Base-by-base conservation (phyloP, 2,888 invertebrate genomes). In the Lepetodrilus schrolli region DNA sequence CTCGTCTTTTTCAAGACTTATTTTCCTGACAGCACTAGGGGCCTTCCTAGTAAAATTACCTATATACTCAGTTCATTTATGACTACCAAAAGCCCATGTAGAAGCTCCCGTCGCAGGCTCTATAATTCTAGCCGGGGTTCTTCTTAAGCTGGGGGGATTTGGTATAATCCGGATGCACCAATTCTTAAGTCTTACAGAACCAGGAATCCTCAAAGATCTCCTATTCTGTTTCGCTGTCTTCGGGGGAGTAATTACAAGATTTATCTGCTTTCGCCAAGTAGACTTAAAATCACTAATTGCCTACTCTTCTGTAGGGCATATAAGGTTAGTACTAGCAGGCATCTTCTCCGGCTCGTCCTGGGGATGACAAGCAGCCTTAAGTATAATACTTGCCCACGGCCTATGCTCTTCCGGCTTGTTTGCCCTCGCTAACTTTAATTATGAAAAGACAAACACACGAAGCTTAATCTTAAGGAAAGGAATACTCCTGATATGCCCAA, bases 251-350 rank as follows among this genome's bases (percentile, higher is more conserved):
- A 30, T 93, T 89, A 91, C 94, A 80, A 93, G 93, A 34, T 91
- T 94, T 85, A 91, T 94, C 81, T 94, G 94, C 93, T 92, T 94
- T 89, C 92, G 92, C 79, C 93, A 94, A 88, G 91, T 92, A 71
- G 94, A 94, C 92, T 92, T 94, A 90, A 94, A 94, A 84, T 92
- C 93, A 80, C 92, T 94, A 91, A 93, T 94, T 92, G 94, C 94
- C 89, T 94, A 94, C 92, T 94, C 94, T 81, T 94, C 94, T 43
- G 93, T 94, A 0, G 92, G 93, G 81, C 94, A 95, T 92, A 94
- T 94, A 91, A 92, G 93, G 7, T 84, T 94, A 85, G 92, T 93
- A 23, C 91, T 94, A 23, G 78, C 78, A 7, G 85, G 86, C 0
- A 8, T 83, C 34, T 70, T 84, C 36, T 72, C 73, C 0, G 66